A percentile compares a stretch with the other conserved stretches of the same genome.
Conservation (phyloP, 2,888 invertebrate species). For the Eilema depressum region DNA sequence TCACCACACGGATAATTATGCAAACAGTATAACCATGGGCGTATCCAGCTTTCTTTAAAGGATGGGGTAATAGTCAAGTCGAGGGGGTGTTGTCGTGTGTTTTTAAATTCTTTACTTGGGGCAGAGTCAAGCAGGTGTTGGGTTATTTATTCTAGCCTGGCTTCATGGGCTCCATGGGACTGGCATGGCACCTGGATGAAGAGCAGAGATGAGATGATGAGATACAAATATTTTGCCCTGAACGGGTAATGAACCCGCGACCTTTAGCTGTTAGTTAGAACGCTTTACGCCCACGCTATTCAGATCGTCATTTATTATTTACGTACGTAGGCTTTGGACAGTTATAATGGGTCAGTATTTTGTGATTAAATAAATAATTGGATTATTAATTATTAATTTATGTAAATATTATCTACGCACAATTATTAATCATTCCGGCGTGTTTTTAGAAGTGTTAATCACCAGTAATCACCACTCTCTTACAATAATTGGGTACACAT, state of each 20-base stretch:
- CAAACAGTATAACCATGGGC: too few relatives aligned
- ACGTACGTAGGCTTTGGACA: neutral
- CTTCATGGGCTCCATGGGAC: too few relatives aligned
- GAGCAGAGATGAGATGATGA: too few relatives aligned
- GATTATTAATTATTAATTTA: neutral
- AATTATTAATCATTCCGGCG: constrained; percentile 4
- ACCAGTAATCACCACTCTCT: neutral
- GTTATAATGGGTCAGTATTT: neutral
- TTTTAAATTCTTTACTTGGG: too few relatives aligned
- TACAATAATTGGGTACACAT: neutral
- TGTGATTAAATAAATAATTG: constrained; percentile 15
- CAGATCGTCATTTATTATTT: neutral
- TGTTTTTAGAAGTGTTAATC: neutral
- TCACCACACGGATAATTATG: too few relatives aligned
- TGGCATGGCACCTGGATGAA: too few relatives aligned
- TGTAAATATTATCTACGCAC: constrained; percentile 6
- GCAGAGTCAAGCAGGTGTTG: too few relatives aligned
- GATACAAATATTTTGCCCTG: neutral
- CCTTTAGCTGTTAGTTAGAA: neutral
- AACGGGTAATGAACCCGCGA: neutral
- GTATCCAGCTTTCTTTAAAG: too few relatives aligned
- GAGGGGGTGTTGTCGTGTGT: too few relatives aligned
- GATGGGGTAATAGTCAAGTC: too few relatives aligned
- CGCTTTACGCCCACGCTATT: neutral
- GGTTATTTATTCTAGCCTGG: too few relatives aligned